These are phyloP conservation scores for Colistium nudipinnis DNA, from an alignment of 2,113 vertebrate species.

Conservation along the genomic window DNA sequence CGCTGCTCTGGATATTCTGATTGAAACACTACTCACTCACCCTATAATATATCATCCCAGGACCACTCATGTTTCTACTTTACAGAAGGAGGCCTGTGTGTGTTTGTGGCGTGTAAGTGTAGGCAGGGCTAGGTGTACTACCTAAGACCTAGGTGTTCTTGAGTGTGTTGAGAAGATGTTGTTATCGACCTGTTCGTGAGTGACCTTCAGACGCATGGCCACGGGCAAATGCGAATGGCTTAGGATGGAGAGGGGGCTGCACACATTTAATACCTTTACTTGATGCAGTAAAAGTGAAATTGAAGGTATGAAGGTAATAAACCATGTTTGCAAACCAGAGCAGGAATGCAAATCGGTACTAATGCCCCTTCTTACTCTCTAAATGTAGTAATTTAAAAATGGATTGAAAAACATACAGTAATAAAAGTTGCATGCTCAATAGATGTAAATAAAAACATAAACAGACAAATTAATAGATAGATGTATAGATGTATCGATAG, in stretches of 20 bases:
- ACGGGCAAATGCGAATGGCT: slow-evolving; percentile 35
- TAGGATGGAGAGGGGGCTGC: slow-evolving; percentile 33
- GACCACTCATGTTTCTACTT: slow-evolving; percentile 7
- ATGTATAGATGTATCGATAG: neutral
- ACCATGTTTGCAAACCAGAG: neutral
- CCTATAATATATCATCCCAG: slow-evolving; percentile 5
- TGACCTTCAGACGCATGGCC: slow-evolving; percentile 74
- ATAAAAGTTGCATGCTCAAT: neutral
- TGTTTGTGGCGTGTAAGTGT: slow-evolving; percentile 26
- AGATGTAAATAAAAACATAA: neutral
- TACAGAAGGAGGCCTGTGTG: neutral
- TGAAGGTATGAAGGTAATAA: neutral
- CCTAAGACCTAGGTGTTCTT: slow-evolving; percentile 37
- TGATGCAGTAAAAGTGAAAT: neutral
- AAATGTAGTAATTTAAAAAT: no score
- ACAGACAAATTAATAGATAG: neutral
- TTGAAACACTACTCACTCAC: slow-evolving; percentile 34
- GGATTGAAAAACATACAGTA: no score
- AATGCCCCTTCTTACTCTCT: neutral
- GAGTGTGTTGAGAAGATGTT: slow-evolving; percentile 45
- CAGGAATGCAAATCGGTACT: neutral
- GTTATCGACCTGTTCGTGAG: slow-evolving; percentile 64
- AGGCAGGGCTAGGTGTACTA: slow-evolving; percentile 28
- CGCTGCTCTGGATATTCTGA: slow-evolving; percentile 28
- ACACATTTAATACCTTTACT: neutral